Evolutionary conservation across 2,888 invertebrate genomes (phyloP), one percentile per base, ranked within the genome.

Genomic region (Bimastos eiseni): DNA sequence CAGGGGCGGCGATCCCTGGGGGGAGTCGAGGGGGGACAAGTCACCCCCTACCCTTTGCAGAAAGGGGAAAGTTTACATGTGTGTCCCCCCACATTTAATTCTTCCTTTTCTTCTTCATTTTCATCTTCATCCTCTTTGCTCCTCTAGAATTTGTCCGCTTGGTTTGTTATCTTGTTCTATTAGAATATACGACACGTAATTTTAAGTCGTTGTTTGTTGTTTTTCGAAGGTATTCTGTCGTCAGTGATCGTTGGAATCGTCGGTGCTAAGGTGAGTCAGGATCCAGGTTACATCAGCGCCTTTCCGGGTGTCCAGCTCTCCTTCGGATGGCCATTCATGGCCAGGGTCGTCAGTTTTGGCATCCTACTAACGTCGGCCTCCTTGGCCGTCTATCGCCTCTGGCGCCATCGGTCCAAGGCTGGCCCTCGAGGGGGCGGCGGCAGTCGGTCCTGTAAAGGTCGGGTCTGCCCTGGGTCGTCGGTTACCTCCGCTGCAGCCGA

Each of bases 271-370:
- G 70, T 70, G 8, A n/a, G n/a, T 70, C 70, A 70, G 70, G 70
- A 70, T 70, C 70, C 70, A 30, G 70, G 70, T 70, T 70, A 70
- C 70, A 70, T 70, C 70, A 70, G 70, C 70, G 70, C 70, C 70
- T 70, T 70, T 17, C 70, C 70, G n/a, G 70, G n/a, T 70, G 70
- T 70, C 30, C 70, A 70, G 70, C 70, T 70, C 70, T 70, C 30
- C 70, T 70, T 70, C n/a, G 70, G 70, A n/a, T 70, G 70, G 70
- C 70, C 70, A 1, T 70, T 70, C 70, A 8, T 70, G 30, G 70
- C 70, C n/a, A 30, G 70, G 0, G 8, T 70, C 70, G n/a, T 70
- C 70, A 70, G 70, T n/a, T 70, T 70, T n/a, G 70, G 30, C n/a
- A 70, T 70, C 70, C 70, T 70, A n/a, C 70, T 70, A n/a, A n/a